Percentiles rank a stretch among this genome's conserved stretches.
Conservation (phyloP, 2,113 vertebrate genomes). For the Esox niger region DNA sequence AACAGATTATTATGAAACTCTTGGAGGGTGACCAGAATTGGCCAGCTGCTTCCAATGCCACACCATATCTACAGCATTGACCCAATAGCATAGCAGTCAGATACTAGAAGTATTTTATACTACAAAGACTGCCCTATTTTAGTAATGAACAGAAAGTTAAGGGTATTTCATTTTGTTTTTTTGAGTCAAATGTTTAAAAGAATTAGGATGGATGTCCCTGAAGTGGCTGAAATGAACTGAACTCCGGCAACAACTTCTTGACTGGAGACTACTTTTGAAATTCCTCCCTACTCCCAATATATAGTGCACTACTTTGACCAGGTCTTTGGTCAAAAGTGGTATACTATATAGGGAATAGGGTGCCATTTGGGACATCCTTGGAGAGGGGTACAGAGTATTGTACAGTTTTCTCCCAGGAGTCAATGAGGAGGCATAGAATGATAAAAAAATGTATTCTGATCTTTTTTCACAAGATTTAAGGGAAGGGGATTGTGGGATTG, state of each 20-base stretch:
- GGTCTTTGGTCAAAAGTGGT: too few species aligned
- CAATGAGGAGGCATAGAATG: background rate
- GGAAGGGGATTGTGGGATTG: background rate
- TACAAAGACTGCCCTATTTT: constrained; percentile 12
- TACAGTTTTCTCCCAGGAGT: constrained; percentile 13
- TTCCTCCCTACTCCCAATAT: too few species aligned
- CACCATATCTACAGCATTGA: background rate
- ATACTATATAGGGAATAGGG: too few species aligned
- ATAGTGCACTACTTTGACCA: background rate
- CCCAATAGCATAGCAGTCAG: too few species aligned
- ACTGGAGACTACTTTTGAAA: background rate
- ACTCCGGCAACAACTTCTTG: background rate
- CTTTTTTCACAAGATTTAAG: constrained; percentile 8
- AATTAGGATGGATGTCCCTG: background rate
- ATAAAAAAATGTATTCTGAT: constrained; percentile 10
- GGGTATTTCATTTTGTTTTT: constrained; percentile 5
- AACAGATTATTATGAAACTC: background rate
- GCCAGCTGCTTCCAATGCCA: too few species aligned
- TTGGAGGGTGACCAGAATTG: background rate
- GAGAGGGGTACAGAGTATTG: too few species aligned
- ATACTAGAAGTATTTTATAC: too few species aligned
- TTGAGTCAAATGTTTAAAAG: background rate
- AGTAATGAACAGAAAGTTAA: constrained; percentile 15
- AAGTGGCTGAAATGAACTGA: background rate
- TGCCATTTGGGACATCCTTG: too few species aligned